Base-by-base conservation (phyloP, 2,797 vertebrate genomes). In the Stomatorhinus walkeri region DNA sequence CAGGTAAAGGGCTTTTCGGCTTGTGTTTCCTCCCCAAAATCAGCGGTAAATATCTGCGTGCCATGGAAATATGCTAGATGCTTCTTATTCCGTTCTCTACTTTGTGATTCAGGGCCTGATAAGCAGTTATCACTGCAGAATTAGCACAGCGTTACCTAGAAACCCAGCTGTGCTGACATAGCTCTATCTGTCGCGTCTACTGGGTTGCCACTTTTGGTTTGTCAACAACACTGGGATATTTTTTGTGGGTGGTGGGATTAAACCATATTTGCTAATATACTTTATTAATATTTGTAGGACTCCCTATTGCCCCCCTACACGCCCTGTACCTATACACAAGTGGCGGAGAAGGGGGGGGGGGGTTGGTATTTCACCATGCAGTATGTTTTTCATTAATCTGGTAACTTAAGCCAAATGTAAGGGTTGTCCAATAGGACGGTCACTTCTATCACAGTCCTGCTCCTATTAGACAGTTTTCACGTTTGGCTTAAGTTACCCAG, bases 41-140 rank as follows among this genome's bases (percentile, higher is more conserved):
- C 48, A 91, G 85, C 52, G 10, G 10, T 56, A 46, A 91, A 89
- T 87, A 90, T 91, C 81, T 87, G 28, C 40, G 87, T 89, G 59
- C 64, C 59, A 87, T 88, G 89, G 89, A 61, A 91, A 89, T 49
- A 64, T 90, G 61, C 81, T 64, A 24, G 43, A 85, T n/a, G n/a
- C 5, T 19, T 85, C 43, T 4, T 4, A 68, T 64, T 86, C 81
- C 9, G 24, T 40, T 85, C 3, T 76, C 46, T 19, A 14, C n/a
- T 64, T 49, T 51, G 54, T 4, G 16, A 40, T 88, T 81, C 43
- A 43, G 43, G 28, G 12, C 24, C 68, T 72, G 56, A 85, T 87
- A 88, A 79, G 46, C 32, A 54, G 85, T 51, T 32, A 32, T 32
- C 28, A 32, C 28, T 32, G 28, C 85, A 87, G 85, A 87, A 87